Percentiles rank a stretch among this genome's conserved stretches.
Conservation (phyloP, 2,113 vertebrate species). For the Phainopepla nitens region DNA sequence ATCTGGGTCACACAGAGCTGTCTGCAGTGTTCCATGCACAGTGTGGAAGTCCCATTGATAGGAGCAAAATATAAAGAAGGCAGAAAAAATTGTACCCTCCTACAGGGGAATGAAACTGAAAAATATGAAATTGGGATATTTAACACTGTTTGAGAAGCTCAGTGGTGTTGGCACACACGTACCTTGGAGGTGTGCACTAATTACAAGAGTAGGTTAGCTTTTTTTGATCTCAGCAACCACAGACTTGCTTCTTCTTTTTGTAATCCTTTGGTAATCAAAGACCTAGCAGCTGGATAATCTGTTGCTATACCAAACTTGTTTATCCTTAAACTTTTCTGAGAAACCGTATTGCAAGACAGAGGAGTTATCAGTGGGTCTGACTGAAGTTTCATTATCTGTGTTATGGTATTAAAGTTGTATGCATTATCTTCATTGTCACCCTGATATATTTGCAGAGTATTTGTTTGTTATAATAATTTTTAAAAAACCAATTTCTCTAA, state of each 20-base stretch:
- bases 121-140: background rate
- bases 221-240: background rate
- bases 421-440: background rate
- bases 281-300: background rate
- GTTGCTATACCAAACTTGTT: background rate
- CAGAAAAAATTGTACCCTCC: background rate
- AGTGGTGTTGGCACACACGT: fast-evolving
- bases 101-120: background rate
- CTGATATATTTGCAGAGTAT: background rate
- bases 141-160: background rate
- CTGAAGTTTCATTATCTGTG: background rate
- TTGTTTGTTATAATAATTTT: background rate
- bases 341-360: background rate
- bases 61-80: background rate
- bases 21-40: background rate
- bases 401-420: background rate
- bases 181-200: background rate
- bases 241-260: background rate
- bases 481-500: background rate
- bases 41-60: background rate
- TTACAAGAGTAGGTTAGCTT: background rate
- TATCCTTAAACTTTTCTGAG: background rate
- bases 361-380: background rate
- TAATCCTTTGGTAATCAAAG: background rate
- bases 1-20: background rate